phyloP scores from a whole-genome alignment of 2,113 vertebrate species.

The Crotalus horridus region DNA sequence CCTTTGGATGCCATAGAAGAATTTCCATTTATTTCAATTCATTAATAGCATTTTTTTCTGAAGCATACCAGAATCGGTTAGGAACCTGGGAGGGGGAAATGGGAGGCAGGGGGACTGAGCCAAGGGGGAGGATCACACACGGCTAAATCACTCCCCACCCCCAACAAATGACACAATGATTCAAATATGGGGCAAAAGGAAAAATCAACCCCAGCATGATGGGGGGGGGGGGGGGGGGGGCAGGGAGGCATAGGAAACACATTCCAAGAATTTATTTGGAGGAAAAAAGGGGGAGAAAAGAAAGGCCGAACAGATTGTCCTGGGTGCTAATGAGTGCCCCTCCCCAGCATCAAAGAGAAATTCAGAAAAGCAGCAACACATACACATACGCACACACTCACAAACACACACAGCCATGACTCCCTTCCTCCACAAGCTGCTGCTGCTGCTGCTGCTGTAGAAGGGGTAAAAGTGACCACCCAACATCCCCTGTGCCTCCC shows the following conservation, averaged over 20 bases:
- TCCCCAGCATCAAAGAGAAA: constrained; percentile 9
- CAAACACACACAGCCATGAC: background rate
- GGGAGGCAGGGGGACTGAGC: background rate
- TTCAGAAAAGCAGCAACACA: constrained; percentile 12
- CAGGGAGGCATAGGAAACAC: background rate
- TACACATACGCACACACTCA: background rate
- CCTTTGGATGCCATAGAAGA: constrained; percentile 20
- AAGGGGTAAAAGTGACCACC: background rate
- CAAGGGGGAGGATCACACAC: constrained; percentile 4
- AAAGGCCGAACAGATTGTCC: constrained; percentile 12
- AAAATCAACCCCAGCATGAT: constrained; percentile 6
- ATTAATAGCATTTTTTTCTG: constrained; percentile 24
- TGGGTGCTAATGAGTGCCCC: background rate
- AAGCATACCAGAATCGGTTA: constrained; percentile 5
- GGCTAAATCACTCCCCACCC: constrained; percentile 10
- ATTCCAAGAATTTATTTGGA: background rate
- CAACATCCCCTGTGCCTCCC: background rate
- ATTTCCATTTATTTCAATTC: constrained; percentile 33
- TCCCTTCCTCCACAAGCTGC: background rate
- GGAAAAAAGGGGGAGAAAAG: background rate
- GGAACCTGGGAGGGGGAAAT: background rate
- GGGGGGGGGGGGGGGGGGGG: accelerated
- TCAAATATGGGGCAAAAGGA: background rate
- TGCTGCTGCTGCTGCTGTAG: background rate
- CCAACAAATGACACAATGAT: constrained; percentile 18